Percentiles rank a stretch among this genome's conserved stretches.
Evolutionary conservation across 2,113 vertebrate species (phyloP).

Genomic region (Monarcha castaneiventris): DNA sequence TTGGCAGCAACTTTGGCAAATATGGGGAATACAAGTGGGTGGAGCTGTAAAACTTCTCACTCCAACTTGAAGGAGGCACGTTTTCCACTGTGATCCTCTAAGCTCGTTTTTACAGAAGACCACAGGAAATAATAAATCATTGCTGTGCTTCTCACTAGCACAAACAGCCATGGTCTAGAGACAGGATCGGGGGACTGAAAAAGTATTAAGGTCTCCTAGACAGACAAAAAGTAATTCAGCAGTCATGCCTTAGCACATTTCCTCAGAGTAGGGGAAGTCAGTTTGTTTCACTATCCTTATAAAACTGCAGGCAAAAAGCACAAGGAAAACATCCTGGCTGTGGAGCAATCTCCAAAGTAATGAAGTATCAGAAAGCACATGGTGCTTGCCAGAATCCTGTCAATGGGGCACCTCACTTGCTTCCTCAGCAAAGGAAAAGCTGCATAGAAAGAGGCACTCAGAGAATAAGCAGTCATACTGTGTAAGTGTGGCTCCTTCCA

Average conservation of each 20-base stretch:
- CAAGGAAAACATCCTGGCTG: not conserved
- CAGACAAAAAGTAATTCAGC: conserved; percentile 18
- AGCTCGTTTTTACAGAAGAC: not conserved
- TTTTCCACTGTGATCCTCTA: not conserved
- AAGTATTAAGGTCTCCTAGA: not conserved
- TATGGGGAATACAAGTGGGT: not conserved
- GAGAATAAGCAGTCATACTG: not conserved
- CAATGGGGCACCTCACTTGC: not conserved
- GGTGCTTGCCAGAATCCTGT: not conserved
- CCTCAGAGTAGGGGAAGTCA: not conserved
- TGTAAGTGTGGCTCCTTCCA: not conserved
- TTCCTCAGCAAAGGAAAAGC: not conserved
- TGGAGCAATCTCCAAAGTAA: not conserved
- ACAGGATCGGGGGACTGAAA: not conserved
- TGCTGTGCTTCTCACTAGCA: not conserved
- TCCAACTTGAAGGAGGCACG: not conserved
- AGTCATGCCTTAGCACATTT: not conserved
- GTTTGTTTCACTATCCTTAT: not conserved
- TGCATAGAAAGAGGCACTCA: not conserved
- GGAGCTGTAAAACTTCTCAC: conserved; percentile 26
- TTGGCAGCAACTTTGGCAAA: not conserved
- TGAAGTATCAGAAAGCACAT: not conserved
- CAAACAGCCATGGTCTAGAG: not conserved
- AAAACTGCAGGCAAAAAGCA: not conserved
- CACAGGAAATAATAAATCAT: conserved; percentile 29